phyloP scores from a whole-genome alignment of 1,140 invertebrate genomes.

The Tachypleus tridentatus region DNA sequence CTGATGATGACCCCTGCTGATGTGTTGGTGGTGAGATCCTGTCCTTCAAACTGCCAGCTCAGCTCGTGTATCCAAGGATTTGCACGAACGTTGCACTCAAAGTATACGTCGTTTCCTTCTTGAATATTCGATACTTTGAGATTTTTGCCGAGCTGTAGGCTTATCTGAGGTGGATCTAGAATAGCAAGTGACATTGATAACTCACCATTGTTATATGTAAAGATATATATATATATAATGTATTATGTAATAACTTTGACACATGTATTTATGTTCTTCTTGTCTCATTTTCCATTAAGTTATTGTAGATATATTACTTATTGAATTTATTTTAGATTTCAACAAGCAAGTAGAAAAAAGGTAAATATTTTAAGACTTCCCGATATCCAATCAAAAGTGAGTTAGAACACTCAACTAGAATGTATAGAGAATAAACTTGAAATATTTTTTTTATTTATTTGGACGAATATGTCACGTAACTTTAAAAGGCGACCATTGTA shows the following conservation, averaged over 20 bases:
- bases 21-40: conserved; percentile 12
- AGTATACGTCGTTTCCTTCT: conserved; percentile 69
- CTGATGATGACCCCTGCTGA: conserved; percentile 24
- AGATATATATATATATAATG: too few species aligned
- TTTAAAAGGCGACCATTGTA: too few species aligned
- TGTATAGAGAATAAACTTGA: too few species aligned
- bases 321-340: conserved; percentile 22
- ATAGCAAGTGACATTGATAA: background rate
- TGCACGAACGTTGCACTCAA: conserved; percentile 79
- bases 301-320: too few species aligned
- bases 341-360: too few species aligned
- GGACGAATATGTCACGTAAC: background rate
- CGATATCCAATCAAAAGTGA: too few species aligned
- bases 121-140: conserved; percentile 63
- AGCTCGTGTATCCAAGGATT: conserved; percentile 68
- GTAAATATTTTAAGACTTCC: too few species aligned
- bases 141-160: conserved; percentile 21
- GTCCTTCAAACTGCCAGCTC: conserved; percentile 62
- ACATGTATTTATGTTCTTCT: too few species aligned
- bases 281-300: too few species aligned
- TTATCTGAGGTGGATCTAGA: conserved; percentile 24
- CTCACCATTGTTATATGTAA: too few species aligned
- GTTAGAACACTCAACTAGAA: too few species aligned
- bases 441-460: conserved; percentile 30
- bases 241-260: too few species aligned